phyloP scores from a whole-genome alignment of 2,113 vertebrate genomes.

The Malurus melanocephalus region DNA sequence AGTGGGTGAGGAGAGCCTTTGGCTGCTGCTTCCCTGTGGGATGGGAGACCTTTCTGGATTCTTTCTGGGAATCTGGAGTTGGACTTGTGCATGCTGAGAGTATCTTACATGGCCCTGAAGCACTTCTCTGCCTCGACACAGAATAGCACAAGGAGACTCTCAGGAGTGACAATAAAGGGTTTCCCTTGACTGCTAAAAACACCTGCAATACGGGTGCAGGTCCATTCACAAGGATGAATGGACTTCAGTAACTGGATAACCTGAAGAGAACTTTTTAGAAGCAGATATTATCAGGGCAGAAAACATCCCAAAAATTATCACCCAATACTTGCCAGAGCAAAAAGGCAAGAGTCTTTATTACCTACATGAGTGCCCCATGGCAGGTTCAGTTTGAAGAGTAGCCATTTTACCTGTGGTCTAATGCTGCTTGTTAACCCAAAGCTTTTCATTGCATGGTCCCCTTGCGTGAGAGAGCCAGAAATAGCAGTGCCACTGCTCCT shows the following conservation, averaged over 20 bases:
- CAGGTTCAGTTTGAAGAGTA: background rate
- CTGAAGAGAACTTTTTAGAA: background rate
- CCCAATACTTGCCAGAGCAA: background rate
- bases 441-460: background rate
- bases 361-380: accelerated
- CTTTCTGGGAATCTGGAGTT: background rate
- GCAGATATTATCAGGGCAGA: background rate
- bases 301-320: background rate
- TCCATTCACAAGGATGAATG: background rate
- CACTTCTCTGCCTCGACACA: background rate
- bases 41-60: background rate
- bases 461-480: background rate
- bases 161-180: background rate
- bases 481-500: background rate
- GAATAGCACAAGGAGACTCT: background rate
- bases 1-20: background rate
- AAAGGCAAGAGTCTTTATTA: background rate
- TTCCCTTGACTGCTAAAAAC: background rate
- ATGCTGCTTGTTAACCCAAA: background rate
- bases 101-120: background rate
- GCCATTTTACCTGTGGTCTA: background rate
- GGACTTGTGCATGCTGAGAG: background rate
- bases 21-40: background rate
- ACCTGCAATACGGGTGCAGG: background rate
- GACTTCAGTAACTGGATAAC: background rate